Percentiles rank a stretch among this genome's conserved stretches.
These are phyloP conservation scores for Varanus komodoensis DNA, from an alignment of 2,113 vertebrate species.

Conservation along the genomic window DNA sequence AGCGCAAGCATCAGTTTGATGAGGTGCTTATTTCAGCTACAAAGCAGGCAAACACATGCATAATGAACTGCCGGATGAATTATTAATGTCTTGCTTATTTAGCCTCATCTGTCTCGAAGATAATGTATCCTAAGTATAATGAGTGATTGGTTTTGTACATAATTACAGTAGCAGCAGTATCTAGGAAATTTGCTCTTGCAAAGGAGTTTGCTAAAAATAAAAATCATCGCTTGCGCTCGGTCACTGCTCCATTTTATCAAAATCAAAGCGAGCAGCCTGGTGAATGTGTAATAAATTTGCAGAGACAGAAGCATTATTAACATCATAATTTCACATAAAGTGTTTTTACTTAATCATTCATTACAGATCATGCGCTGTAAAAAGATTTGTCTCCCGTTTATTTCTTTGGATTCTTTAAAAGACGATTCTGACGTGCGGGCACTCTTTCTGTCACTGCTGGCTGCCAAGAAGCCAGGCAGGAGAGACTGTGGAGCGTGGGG, in stretches of 20 bases:
- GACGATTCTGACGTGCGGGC: conserved; percentile 25
- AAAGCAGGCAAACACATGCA: conserved; percentile 97
- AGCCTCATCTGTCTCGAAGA: conserved; percentile 99
- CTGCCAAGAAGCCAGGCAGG: conserved; percentile 30
- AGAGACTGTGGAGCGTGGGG: conserved; percentile 21
- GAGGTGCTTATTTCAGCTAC: conserved; percentile 92
- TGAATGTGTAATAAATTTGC: conserved; percentile 81
- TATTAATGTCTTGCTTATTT: conserved; percentile 99
- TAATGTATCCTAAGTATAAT: conserved; percentile 99
- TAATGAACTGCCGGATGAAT: conserved; percentile 99
- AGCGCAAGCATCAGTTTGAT: conserved; percentile 96
- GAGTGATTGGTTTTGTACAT: conserved; percentile 95
- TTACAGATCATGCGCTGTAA: conserved; percentile 79
- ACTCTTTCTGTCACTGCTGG: conserved; percentile 41
- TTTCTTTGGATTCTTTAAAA: conserved; percentile 47
- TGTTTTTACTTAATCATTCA: conserved; percentile 88
- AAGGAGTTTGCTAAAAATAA: conserved; percentile 86
- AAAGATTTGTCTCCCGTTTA: conserved; percentile 74
- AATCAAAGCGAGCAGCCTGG: conserved; percentile 77
- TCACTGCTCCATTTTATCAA: conserved; percentile 79
- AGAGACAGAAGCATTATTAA: conserved; percentile 85
- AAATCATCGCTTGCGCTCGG: conserved; percentile 73
- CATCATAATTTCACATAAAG: conserved; percentile 87
- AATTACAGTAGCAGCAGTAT: conserved; percentile 98
- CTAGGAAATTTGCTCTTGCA: conserved; percentile 87